Conservation (phyloP, 2,113 vertebrate species). For the Artemisiospiza belli region DNA sequence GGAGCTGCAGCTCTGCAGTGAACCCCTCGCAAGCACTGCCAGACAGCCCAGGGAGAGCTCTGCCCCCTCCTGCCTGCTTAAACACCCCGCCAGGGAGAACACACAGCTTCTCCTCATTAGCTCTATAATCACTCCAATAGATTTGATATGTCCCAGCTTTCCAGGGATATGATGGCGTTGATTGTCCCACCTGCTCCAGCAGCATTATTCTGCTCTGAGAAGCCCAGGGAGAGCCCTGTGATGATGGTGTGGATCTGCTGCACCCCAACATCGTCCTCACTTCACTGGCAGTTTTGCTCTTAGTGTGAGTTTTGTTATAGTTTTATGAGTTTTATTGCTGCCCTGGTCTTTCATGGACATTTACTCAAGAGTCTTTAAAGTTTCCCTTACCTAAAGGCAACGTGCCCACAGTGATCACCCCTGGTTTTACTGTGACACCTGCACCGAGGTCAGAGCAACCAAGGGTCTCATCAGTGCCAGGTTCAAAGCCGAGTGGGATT, state of each 20-base stretch:
- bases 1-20: background rate
- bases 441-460: too few species aligned
- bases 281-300: background rate
- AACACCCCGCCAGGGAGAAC: background rate
- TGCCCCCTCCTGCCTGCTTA: background rate
- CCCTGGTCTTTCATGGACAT: background rate
- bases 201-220: background rate
- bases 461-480: too few species aligned
- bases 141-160: background rate
- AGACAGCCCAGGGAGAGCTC: rapidly evolving
- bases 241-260: background rate
- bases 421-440: too few species aligned
- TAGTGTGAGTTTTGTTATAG: background rate
- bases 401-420: too few species aligned
- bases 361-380: too few species aligned
- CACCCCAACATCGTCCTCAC: background rate
- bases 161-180: background rate
- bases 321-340: background rate
- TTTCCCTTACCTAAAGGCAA: too few species aligned
- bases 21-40: rapidly evolving
- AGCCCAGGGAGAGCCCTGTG: background rate
- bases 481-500: too few species aligned
- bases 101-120: background rate
- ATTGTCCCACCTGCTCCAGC: background rate
- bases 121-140: background rate